phyloP scores from a whole-genome alignment of 2,888 invertebrate species.

The Blera fallax region DNA sequence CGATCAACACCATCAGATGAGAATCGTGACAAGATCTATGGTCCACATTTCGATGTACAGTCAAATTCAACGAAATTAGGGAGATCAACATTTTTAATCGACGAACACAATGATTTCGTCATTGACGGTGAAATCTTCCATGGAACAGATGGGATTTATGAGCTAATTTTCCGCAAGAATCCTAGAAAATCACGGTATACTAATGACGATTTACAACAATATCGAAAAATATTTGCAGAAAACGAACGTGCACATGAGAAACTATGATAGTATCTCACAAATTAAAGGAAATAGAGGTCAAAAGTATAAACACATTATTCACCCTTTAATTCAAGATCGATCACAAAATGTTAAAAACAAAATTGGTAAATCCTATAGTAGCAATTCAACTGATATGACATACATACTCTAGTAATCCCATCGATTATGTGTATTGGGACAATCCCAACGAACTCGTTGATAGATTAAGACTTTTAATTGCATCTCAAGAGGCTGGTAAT shows the following conservation, averaged over 20 bases:
- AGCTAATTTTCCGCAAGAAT: background rate
- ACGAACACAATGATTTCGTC: background rate
- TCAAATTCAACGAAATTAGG: slow-evolving; percentile 8
- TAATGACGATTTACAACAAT: background rate
- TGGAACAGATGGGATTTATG: background rate
- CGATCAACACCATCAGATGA: background rate
- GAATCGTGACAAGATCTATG: slow-evolving; percentile 4
- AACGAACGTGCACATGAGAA: background rate
- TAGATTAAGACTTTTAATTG: background rate
- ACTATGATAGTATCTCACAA: background rate
- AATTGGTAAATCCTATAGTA: no score
- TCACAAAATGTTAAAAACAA: no score
- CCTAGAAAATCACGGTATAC: background rate
- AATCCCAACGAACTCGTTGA: background rate
- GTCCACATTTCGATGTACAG: slow-evolving; percentile 11
- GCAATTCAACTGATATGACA: background rate
- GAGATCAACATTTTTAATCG: background rate
- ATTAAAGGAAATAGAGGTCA: background rate
- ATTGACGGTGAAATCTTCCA: background rate
- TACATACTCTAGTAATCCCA: background rate
- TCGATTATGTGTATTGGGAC: background rate
- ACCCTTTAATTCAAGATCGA: background rate
- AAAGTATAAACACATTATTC: background rate
- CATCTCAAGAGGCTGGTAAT: background rate
- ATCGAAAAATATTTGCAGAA: background rate